Evolutionary conservation across 2,888 invertebrate species (phyloP).

Genomic region (Diarsia dahlii): DNA sequence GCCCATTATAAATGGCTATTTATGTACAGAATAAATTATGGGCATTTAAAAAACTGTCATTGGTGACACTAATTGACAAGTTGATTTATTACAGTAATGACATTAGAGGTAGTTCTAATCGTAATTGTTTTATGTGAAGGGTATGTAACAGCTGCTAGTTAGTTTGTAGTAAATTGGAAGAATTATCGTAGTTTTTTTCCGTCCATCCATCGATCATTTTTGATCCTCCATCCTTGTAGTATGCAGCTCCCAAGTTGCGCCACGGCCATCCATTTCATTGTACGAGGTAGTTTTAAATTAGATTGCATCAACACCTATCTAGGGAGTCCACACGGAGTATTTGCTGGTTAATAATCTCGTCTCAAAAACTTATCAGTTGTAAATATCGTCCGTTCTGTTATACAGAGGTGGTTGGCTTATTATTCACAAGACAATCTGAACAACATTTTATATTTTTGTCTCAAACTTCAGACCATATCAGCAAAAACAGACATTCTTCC

Average conservation of each 20-base stretch:
- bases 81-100: conserved; percentile 61
- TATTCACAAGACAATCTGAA: not conserved
- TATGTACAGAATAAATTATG: conserved; percentile 57
- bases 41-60: conserved; percentile 57
- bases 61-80: conserved; percentile 67
- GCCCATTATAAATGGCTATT: conserved; percentile 56
- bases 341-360: not conserved
- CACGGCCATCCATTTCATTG: not conserved
- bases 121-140: conserved; percentile 43
- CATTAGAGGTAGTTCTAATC: conserved; percentile 43
- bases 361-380: not conserved
- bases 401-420: not conserved
- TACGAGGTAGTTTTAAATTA: conserved; percentile 1
- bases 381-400: not conserved
- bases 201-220: conserved; percentile 43
- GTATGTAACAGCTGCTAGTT: conserved; percentile 52
- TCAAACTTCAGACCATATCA: not conserved
- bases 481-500: not conserved
- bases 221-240: conserved; percentile 32
- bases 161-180: conserved; percentile 20
- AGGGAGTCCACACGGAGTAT: not conserved
- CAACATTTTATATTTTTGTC: not conserved
- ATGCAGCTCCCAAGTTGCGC: conserved; percentile 22
- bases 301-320: conserved; percentile 21
- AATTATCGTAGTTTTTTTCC: conserved; percentile 38